A percentile compares a stretch with the other conserved stretches of the same genome.
Conservation (phyloP, 2,888 invertebrate genomes). For the Diarsia rubi region DNA sequence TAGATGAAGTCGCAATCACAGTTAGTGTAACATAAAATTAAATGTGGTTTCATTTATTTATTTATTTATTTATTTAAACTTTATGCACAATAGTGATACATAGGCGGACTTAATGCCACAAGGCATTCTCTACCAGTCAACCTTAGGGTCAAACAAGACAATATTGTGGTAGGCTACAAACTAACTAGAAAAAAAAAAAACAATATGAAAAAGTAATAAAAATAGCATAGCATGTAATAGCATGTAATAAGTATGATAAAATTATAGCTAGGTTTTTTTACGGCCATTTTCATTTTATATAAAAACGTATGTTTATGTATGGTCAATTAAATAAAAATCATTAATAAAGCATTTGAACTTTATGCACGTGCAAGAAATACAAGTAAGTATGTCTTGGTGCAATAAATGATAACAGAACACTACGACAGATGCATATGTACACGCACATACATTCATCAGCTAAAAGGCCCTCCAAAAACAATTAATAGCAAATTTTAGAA, state of each 20-base stretch:
- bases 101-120: too few relatives aligned
- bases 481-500: conserved; percentile 48
- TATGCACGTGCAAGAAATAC: conserved; percentile 12
- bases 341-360: not conserved
- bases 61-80: too few relatives aligned
- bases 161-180: too few relatives aligned
- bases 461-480: conserved; percentile 10
- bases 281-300: conserved; percentile 1
- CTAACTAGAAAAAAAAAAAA: too few relatives aligned
- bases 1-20: too few relatives aligned
- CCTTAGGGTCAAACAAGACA: too few relatives aligned
- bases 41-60: too few relatives aligned
- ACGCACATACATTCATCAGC: conserved; percentile 16
- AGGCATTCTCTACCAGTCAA: too few relatives aligned
- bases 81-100: too few relatives aligned
- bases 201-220: too few relatives aligned
- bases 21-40: too few relatives aligned
- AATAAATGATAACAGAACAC: not conserved
- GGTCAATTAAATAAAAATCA: not conserved
- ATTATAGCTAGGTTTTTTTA: conserved; percentile 6
- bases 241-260: conserved; percentile 21
- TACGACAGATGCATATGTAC: not conserved
- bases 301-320: not conserved
- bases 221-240: too few relatives aligned
- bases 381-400: not conserved